Evolutionary conservation across 2,113 vertebrate genomes (phyloP), one percentile per base, ranked within the genome.

Genomic region (Nansenia antarctica): DNA sequence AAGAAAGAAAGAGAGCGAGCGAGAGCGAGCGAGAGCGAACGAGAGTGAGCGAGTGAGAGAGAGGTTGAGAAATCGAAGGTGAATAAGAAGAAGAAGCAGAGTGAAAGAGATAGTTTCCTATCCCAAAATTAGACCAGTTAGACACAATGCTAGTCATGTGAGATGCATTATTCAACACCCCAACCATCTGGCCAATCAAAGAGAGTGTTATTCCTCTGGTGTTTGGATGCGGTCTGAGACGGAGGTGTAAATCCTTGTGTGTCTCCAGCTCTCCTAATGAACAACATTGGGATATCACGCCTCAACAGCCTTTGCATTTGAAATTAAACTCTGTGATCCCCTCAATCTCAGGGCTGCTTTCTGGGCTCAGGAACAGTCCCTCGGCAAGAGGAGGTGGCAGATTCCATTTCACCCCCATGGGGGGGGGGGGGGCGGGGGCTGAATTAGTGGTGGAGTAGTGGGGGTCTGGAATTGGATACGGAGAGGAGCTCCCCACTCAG

Each of bases 141-240:
- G 67, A 60, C 76, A 78, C 35, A 77, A 81, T 74, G 63, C 34
- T 67, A 18, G 42, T 66, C 31, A 70, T 24, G 60, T 58, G 49
- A 42, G 9, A 79, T 87, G 68, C 81, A 88, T 86, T 77, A 88
- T 88, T 90, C 70, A 90, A 75, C 27, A 61, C 70, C 74, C 58
- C 15, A 9, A 42, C 37, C 76, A 80, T 45, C 60, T 1, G 18
- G 72, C 79, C 76, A 67, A 79, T 77, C 73, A 53, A 29, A 73
- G 62, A 62, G n/a, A 69, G 15, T 14, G 15, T 75, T 64, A 62
- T 73, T 70, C 73, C 61, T 73, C 31, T 37, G 76, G 70, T 69
- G 71, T 70, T 81, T 70, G 59, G 58, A 72, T 68, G 63, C 39
- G 3, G 27, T 62, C 67, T 76, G 32, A 62, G 58, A 77, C 53